These are phyloP conservation scores for Syncerus caffer DNA, from an alignment of 2,797 vertebrate species.

Conservation along the genomic window DNA sequence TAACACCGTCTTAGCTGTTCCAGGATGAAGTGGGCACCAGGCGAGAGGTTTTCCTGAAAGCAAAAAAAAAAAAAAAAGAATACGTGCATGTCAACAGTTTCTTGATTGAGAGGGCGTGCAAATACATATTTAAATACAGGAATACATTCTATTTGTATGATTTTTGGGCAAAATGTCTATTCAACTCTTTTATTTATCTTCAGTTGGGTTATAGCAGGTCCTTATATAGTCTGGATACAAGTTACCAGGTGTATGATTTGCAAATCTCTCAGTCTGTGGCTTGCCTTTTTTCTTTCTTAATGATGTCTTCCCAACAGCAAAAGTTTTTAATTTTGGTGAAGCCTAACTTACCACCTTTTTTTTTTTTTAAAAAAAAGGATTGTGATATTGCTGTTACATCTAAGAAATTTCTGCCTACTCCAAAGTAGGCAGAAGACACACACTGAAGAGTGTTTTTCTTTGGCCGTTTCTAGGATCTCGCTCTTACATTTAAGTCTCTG, in stretches of 20 bases:
- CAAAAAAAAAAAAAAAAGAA: background rate
- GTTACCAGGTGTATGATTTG: background rate
- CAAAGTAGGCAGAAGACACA: background rate
- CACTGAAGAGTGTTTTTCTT: background rate
- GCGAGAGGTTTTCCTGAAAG: background rate
- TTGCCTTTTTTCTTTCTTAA: background rate
- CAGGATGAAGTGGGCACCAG: background rate
- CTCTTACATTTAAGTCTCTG: background rate
- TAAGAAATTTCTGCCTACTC: background rate
- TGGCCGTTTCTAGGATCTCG: background rate
- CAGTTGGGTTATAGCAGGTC: background rate
- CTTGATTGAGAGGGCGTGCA: background rate
- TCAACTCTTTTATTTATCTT: background rate
- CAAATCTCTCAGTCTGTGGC: background rate
- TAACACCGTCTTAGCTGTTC: accelerated
- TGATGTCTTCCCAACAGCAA: background rate
- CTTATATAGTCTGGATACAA: background rate
- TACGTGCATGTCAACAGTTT: background rate
- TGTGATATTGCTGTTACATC: background rate
- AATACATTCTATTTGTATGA: background rate
- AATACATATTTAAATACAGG: background rate
- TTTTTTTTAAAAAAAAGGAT: no score
- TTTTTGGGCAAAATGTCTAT: background rate
- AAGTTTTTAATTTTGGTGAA: background rate
- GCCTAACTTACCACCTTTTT: background rate